Evolutionary conservation across 1,140 invertebrate genomes (phyloP).

Genomic region (Rhagoletis pomonella): DNA sequence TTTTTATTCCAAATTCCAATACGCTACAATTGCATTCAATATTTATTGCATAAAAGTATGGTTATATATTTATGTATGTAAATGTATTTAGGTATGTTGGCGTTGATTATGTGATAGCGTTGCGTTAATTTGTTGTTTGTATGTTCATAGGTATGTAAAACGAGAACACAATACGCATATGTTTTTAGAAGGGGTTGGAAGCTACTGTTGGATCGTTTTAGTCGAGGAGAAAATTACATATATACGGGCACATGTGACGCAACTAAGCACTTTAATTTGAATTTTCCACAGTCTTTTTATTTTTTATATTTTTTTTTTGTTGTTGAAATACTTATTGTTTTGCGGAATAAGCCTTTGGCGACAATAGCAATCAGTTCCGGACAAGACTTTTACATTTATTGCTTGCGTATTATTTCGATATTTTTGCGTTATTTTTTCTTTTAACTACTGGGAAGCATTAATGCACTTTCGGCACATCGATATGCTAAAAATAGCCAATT

Average conservation of each 20-base stretch:
- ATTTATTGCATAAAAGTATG: not conserved
- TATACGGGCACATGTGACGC: not conserved
- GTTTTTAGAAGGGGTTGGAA: constrained; percentile 28
- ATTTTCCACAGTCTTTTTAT: not conserved
- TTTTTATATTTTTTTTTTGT: not conserved
- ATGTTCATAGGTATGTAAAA: not conserved
- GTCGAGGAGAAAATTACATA: not conserved
- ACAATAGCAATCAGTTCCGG: not conserved
- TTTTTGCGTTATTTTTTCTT: constrained; percentile 1
- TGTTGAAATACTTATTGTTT: not conserved
- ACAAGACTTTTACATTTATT: not conserved
- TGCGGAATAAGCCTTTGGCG: not conserved
- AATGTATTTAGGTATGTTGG: constrained; percentile 3
- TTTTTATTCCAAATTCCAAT: not conserved
- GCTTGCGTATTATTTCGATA: constrained; percentile 20
- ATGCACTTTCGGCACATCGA: constrained; percentile 40
- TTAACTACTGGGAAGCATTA: constrained; percentile 46
- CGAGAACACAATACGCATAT: constrained; percentile 4
- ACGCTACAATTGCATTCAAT: not conserved
- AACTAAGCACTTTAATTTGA: not conserved
- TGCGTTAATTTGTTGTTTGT: not conserved
- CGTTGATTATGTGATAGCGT: not conserved
- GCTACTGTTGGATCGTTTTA: constrained; percentile 31
- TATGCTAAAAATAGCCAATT: constrained; percentile 48
- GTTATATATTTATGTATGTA: not conserved